phyloP scores from a whole-genome alignment of 2,888 invertebrate species.

The Agrotis puta region DNA sequence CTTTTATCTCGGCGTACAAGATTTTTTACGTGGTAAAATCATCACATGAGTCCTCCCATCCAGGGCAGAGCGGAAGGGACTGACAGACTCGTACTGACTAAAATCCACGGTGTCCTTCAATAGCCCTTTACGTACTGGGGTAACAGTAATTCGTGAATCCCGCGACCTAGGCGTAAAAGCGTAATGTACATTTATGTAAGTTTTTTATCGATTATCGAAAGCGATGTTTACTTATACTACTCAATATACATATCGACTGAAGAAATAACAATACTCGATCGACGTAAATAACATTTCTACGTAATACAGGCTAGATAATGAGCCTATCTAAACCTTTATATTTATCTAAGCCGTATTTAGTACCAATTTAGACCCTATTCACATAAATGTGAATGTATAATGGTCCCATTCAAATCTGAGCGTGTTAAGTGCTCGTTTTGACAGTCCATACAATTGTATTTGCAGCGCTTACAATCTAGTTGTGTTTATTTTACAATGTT shows the following conservation, averaged over 20 bases:
- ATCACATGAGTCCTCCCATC: too few species aligned
- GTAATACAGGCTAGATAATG: conserved; percentile 2
- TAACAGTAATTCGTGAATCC: too few species aligned
- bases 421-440: conserved; percentile 31
- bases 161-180: too few species aligned
- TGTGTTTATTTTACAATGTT: not conserved
- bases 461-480: conserved; percentile 11
- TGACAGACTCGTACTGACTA: too few species aligned
- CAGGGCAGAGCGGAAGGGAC: too few species aligned
- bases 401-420: conserved; percentile 30
- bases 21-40: too few species aligned
- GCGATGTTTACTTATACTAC: not conserved
- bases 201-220: not conserved
- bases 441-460: conserved; percentile 44
- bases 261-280: not conserved
- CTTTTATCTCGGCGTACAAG: too few species aligned
- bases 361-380: conserved; percentile 18
- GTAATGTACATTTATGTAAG: too few species aligned
- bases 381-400: conserved; percentile 31
- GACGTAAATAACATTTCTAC: not conserved
- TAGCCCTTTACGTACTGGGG: too few species aligned
- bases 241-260: not conserved
- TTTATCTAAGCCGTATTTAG: conserved; percentile 23
- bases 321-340: not conserved
- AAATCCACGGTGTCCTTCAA: too few species aligned